Evolutionary conservation across 2,113 vertebrate species (phyloP).

Genomic region (Stegastes partitus): DNA sequence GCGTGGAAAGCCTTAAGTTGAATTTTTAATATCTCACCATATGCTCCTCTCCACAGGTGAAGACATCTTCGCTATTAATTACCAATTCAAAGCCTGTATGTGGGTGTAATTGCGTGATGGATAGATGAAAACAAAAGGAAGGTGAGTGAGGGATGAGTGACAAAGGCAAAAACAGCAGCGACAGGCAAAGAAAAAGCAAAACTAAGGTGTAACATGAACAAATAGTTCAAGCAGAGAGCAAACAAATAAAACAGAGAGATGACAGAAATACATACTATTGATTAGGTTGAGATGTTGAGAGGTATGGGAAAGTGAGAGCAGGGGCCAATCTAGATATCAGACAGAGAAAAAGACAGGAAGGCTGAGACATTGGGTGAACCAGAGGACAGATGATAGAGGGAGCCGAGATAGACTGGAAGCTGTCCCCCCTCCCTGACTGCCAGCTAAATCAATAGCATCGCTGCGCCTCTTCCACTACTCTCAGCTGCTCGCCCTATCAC

Average conservation of each 20-base stretch:
- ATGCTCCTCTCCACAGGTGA: slow-evolving; percentile 76
- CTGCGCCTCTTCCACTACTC: slow-evolving; percentile 39
- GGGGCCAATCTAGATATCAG: slow-evolving; percentile 33
- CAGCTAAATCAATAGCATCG: slow-evolving; percentile 65
- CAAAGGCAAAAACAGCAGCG: too few species aligned
- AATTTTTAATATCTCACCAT: slow-evolving; percentile 76
- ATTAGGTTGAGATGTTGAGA: slow-evolving; percentile 22
- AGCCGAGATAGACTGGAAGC: slow-evolving; percentile 59
- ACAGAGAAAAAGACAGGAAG: slow-evolving; percentile 39
- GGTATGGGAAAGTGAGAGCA: slow-evolving; percentile 34
- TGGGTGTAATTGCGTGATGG: slow-evolving; percentile 41
- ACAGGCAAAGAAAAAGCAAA: neutral
- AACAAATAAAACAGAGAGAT: slow-evolving; percentile 24
- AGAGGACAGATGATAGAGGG: slow-evolving; percentile 54
- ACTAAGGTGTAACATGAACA: neutral
- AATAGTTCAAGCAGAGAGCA: slow-evolving; percentile 18
- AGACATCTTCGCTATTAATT: slow-evolving; percentile 59
- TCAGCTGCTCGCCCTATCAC: slow-evolving; percentile 46
- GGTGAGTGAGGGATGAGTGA: slow-evolving; percentile 7
- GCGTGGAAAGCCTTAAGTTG: slow-evolving; percentile 57
- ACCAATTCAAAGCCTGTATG: slow-evolving; percentile 60
- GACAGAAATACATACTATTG: slow-evolving; percentile 32
- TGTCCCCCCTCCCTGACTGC: slow-evolving; percentile 52
- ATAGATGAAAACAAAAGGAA: slow-evolving; percentile 16
- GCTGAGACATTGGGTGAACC: slow-evolving; percentile 30